These are phyloP conservation scores for Malthinus seriepunctatus DNA, from an alignment of 2,888 invertebrate genomes.

Conservation along the genomic window DNA sequence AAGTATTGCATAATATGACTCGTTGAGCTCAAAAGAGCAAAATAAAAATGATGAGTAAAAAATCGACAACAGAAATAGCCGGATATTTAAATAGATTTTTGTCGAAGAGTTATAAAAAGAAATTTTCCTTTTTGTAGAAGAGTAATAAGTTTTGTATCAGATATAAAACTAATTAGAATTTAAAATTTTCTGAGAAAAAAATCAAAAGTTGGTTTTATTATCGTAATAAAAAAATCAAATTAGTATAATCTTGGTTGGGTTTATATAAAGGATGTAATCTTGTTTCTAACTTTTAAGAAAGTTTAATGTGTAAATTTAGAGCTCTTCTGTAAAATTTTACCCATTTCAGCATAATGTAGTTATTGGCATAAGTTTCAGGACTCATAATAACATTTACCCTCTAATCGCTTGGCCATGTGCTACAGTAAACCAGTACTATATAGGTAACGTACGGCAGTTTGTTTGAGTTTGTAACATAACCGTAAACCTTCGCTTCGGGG, in stretches of 20 bases:
- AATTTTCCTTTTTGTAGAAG: no score
- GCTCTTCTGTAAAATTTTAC: constrained; percentile 34
- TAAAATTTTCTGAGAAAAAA: background rate
- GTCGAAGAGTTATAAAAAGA: no score
- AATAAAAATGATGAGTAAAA: no score
- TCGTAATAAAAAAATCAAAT: background rate
- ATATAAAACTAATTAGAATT: no score
- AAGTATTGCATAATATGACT: no score
- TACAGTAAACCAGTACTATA: constrained; percentile 35
- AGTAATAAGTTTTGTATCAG: no score
- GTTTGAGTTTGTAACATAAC: constrained; percentile 43
- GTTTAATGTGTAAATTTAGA: constrained; percentile 24
- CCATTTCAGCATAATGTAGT: constrained; percentile 44
- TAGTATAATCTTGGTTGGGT: constrained; percentile 12
- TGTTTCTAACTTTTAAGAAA: constrained; percentile 17
- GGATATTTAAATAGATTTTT: no score
- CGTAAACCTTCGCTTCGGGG: constrained; percentile 40
- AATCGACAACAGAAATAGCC: no score
- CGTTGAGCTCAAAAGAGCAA: no score
- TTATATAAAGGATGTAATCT: constrained; percentile 13
- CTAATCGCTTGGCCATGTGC: constrained; percentile 47
- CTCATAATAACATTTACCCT: constrained; percentile 46
- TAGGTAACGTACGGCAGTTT: constrained; percentile 47
- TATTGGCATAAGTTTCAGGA: constrained; percentile 45
- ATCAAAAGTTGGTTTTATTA: background rate